These are phyloP conservation scores for Athalia cordata DNA, from an alignment of 2,888 invertebrate species.

Conservation along the genomic window DNA sequence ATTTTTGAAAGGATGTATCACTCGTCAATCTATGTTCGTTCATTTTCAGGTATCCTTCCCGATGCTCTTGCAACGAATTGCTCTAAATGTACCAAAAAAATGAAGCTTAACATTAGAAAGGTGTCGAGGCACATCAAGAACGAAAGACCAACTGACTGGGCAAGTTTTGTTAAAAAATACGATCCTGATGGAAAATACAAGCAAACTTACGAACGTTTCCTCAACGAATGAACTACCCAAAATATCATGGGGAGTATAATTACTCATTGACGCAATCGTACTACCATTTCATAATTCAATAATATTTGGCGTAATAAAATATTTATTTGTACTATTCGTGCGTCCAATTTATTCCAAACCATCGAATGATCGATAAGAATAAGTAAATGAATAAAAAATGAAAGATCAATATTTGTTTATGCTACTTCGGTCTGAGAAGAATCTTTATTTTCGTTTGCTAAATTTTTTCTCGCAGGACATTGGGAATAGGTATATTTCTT, in stretches of 20 bases:
- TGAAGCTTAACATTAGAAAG: conserved; percentile 49
- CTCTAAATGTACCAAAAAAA: conserved; percentile 48
- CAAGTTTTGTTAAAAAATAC: conserved; percentile 50
- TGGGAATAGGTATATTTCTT: no score
- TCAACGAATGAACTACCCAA: conserved; percentile 13
- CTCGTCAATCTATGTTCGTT: no score
- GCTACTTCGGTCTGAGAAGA: not conserved
- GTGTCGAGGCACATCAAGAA: conserved; percentile 48
- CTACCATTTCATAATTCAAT: no score
- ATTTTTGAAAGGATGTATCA: not conserved
- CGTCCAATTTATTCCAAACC: no score
- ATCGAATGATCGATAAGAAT: not conserved
- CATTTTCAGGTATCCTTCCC: conserved; percentile 50
- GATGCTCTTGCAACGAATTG: conserved; percentile 53
- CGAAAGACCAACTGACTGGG: conserved; percentile 50
- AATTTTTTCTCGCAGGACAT: not conserved
- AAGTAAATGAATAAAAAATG: not conserved
- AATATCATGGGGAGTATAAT: not conserved
- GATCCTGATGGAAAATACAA: conserved; percentile 48
- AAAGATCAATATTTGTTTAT: not conserved
- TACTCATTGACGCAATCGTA: no score
- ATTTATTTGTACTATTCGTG: no score
- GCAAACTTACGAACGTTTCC: conserved; percentile 35
- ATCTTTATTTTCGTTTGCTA: not conserved
- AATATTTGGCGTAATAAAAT: no score